Conservation (phyloP, 2,113 vertebrate species). For the Sylvia atricapilla region DNA sequence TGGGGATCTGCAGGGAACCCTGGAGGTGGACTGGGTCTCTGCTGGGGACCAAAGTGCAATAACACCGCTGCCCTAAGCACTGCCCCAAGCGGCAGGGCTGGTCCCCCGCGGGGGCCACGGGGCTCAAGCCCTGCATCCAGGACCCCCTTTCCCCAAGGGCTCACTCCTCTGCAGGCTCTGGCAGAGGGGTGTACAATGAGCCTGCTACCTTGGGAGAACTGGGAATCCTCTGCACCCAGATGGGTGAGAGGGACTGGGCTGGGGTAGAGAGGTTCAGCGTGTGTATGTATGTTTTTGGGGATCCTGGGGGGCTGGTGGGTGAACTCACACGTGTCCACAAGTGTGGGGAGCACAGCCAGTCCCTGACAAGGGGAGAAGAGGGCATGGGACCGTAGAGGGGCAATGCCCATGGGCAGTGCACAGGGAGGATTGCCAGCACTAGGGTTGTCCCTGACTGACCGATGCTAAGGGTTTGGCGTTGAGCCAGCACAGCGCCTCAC, state of each 20-base stretch:
- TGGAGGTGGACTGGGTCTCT: neutral
- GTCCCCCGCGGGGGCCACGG: neutral
- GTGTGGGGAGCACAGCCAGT: neutral
- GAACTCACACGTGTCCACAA: neutral
- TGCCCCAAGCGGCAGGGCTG: neutral
- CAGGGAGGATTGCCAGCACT: neutral
- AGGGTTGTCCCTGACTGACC: neutral
- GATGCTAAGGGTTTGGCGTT: neutral
- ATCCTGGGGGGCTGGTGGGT: neutral
- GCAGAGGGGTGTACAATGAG: neutral
- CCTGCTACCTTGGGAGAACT: neutral
- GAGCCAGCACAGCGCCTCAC: fast-evolving
- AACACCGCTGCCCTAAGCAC: neutral
- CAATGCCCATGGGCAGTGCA: neutral
- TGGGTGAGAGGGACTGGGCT: neutral
- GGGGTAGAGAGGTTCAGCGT: neutral
- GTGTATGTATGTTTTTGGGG: neutral
- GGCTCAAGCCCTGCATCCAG: neutral
- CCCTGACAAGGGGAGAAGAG: neutral
- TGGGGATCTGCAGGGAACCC: neutral
- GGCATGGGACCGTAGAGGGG: neutral
- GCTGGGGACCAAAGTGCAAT: constrained; percentile 37
- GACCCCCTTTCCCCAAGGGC: neutral
- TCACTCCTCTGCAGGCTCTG: neutral
- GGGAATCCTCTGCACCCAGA: neutral